Evolutionary conservation across 2,113 vertebrate genomes (phyloP), one percentile per base, ranked within the genome.

Genomic region (Salvator merianae): DNA sequence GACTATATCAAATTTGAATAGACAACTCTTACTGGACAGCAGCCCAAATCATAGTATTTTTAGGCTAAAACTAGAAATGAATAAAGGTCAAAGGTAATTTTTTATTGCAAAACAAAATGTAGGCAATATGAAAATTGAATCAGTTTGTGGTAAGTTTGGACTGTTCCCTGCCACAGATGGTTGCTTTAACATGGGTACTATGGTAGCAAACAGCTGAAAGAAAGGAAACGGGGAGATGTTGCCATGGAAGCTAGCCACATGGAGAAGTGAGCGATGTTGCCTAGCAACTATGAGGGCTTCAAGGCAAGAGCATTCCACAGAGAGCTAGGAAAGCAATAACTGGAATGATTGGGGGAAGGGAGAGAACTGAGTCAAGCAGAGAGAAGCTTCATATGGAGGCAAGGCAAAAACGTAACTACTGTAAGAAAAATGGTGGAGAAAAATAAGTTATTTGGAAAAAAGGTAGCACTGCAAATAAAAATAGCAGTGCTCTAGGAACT

Each of bases 401-500:
- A 32, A 7, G 2, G 40, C 3, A 8, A 86, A 72, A 2, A 1
- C 0, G 66, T 0, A 4, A 55, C 66, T 1, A 72, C 34, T 26
- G 0, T 0, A n/a, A 20, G 55, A 50, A 1, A 0, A 34, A 53
- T 43, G 34, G 20, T 59, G 50, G 65, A 0, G 0, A 38, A 36
- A 9, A 7, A 2, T 22, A 0, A 43, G 0, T 18, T 0, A 1
- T n/a, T 24, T 71, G 32, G 16, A 36, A 5, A 36, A 38, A 13
- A 34, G 24, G 9, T 0, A 7, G 62, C 3, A 69, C 32, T 34
- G 26, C 1, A 68, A 55, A 34, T 30, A 66, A 32, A n/a, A 7
- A 32, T 69, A 53, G 30, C 16, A 1, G 34, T 0, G 0, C 3
- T 10, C 30, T n/a, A 4, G 30, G 50, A 18, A 62, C 26, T 2